phyloP scores from a whole-genome alignment of 2,113 vertebrate genomes.

The Epinephelus moara region DNA sequence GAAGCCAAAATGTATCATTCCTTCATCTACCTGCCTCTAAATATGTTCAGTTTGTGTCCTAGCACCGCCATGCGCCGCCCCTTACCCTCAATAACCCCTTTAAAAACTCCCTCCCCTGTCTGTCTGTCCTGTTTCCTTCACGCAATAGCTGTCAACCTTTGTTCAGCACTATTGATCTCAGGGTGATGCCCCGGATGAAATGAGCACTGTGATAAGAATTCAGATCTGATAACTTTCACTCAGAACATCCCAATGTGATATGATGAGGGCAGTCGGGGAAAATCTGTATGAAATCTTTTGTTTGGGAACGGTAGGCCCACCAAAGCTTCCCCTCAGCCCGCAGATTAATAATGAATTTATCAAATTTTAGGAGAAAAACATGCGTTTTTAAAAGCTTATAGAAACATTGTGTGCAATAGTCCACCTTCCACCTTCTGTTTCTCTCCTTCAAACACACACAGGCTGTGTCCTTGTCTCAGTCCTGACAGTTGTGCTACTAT shows the following conservation, averaged over 20 bases:
- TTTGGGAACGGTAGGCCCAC: no score
- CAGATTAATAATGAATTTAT: no score
- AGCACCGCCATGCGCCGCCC: not conserved
- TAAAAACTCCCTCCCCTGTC: not conserved
- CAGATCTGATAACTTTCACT: not conserved
- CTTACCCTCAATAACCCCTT: constrained; percentile 44
- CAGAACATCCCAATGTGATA: not conserved
- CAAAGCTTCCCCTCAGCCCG: no score
- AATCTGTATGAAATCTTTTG: no score
- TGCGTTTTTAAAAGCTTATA: no score
- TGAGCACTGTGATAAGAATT: not conserved
- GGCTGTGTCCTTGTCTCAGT: no score
- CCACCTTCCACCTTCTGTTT: no score
- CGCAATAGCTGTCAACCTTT: constrained; percentile 31
- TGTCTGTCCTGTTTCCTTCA: not conserved
- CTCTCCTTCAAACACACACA: no score
- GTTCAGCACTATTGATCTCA: constrained; percentile 45
- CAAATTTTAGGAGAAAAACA: no score
- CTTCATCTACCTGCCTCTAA: constrained; percentile 28
- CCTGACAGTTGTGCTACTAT: no score
- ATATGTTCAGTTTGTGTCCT: constrained; percentile 11
- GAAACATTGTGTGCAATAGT: no score
- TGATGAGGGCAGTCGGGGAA: no score
- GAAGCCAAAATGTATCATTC: not conserved
- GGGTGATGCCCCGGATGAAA: constrained; percentile 6